Conservation (phyloP, 2,888 invertebrate genomes). For the Eristalinus sepulchralis region DNA sequence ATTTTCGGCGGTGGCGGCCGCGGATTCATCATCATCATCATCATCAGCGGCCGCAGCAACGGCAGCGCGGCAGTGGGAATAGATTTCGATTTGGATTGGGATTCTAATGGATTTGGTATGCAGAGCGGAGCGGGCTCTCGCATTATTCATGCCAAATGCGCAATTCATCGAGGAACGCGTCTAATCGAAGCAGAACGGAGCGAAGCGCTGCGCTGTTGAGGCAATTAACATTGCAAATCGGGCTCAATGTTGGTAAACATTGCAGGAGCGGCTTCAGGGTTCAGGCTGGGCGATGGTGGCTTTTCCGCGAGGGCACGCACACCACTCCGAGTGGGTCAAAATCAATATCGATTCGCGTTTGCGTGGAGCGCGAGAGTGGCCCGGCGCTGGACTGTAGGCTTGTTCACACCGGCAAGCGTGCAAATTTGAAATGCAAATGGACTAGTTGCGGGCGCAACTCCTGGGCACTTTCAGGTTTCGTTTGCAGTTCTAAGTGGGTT, state of each 20-base stretch:
- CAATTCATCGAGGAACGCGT: conserved; percentile 9
- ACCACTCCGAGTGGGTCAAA: conserved; percentile 41
- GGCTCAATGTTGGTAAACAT: conserved; percentile 60
- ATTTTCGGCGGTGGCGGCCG: conserved; percentile 2
- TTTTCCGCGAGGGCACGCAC: conserved; percentile 30
- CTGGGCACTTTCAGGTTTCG: neutral
- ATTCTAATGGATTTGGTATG: conserved; percentile 27
- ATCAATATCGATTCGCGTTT: conserved; percentile 31
- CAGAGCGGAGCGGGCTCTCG: neutral
- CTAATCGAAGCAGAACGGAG: neutral
- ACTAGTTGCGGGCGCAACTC: neutral
- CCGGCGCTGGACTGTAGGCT: neutral
- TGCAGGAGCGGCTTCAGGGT: neutral
- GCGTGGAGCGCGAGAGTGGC: no score
- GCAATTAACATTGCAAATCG: conserved; percentile 59
- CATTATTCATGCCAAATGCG: conserved; percentile 38
- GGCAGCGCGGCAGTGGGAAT: neutral
- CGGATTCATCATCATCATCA: neutral
- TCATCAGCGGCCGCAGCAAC: neutral
- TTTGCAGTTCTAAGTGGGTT: neutral
- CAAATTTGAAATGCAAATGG: conserved; percentile 50
- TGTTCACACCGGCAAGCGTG: conserved; percentile 16
- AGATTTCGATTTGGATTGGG: neutral
- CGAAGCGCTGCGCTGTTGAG: conserved; percentile 1
- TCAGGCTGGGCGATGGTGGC: neutral